phyloP scores from a whole-genome alignment of 2,113 vertebrate species.

The Genyomyrus donnyi region DNA sequence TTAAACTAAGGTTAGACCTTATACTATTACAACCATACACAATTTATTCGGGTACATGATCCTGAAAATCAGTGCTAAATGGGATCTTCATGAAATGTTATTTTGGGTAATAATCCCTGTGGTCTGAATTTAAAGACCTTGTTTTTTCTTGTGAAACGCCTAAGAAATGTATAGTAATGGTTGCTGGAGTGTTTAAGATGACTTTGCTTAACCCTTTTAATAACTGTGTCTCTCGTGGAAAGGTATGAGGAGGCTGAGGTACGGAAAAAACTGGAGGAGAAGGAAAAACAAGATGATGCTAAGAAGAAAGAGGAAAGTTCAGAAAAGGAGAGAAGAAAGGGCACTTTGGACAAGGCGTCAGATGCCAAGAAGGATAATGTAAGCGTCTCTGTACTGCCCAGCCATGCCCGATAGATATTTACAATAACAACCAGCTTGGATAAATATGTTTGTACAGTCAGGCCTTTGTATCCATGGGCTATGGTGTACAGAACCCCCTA shows the following conservation, averaged over 20 bases:
- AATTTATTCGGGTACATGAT: neutral
- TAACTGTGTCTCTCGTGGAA: neutral
- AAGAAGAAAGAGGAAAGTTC: constrained; percentile 67
- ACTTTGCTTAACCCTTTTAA: neutral
- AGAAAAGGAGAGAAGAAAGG: constrained; percentile 53
- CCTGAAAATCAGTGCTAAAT: neutral
- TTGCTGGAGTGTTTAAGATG: neutral
- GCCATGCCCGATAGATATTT: neutral
- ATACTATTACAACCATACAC: neutral
- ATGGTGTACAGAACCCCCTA: neutral
- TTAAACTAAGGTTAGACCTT: constrained; percentile 73
- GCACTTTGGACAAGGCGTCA: constrained; percentile 53
- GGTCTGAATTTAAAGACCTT: neutral
- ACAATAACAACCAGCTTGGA: neutral
- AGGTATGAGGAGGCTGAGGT: constrained; percentile 97
- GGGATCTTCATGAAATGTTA: neutral
- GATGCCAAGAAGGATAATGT: constrained; percentile 68
- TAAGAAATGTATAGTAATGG: neutral
- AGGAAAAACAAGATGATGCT: constrained; percentile 64
- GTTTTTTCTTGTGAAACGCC: neutral
- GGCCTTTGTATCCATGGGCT: neutral
- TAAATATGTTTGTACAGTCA: neutral
- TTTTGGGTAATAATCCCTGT: neutral
- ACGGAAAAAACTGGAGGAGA: constrained; percentile 88
- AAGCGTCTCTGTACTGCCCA: constrained; percentile 46